Percentiles rank a stretch among this genome's conserved stretches.
phyloP scores from a whole-genome alignment of 1,140 invertebrate species.

The Solen grandis region DNA sequence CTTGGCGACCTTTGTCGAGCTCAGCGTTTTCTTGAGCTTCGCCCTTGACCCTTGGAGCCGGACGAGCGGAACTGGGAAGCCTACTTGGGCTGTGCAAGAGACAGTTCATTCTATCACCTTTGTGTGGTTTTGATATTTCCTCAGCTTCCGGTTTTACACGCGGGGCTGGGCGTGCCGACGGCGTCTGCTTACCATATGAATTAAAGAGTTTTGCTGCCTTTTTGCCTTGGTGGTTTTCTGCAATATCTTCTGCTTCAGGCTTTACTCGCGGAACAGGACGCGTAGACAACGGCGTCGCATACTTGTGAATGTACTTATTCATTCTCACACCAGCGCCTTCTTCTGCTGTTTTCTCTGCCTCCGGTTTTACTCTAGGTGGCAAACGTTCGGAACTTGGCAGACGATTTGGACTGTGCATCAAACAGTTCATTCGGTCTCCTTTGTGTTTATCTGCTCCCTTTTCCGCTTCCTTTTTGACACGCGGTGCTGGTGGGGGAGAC shows the following conservation, averaged over 20 bases:
- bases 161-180: conserved; percentile 58
- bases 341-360: conserved; percentile 68
- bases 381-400: conserved; percentile 56
- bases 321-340: conserved; percentile 68
- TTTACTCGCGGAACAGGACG: conserved; percentile 62
- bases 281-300: conserved; percentile 60
- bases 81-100: conserved; percentile 68
- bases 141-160: conserved; percentile 74
- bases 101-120: conserved; percentile 63
- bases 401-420: conserved; percentile 48
- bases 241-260: conserved; percentile 64
- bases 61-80: conserved; percentile 63
- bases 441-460: conserved; percentile 68
- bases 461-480: conserved; percentile 73
- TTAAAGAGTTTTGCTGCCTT: conserved; percentile 57
- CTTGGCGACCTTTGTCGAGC: conserved; percentile 62
- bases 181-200: conserved; percentile 57
- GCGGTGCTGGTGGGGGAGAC: conserved; percentile 62
- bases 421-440: conserved; percentile 67
- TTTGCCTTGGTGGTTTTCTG: conserved; percentile 64
- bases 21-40: conserved; percentile 67
- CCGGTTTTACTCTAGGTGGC: conserved; percentile 67
- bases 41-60: conserved; percentile 71
- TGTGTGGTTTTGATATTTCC: conserved; percentile 67
- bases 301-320: conserved; percentile 65